These are phyloP conservation scores for Platycercus adscitus DNA, from an alignment of 2,113 vertebrate species.

Conservation along the genomic window DNA sequence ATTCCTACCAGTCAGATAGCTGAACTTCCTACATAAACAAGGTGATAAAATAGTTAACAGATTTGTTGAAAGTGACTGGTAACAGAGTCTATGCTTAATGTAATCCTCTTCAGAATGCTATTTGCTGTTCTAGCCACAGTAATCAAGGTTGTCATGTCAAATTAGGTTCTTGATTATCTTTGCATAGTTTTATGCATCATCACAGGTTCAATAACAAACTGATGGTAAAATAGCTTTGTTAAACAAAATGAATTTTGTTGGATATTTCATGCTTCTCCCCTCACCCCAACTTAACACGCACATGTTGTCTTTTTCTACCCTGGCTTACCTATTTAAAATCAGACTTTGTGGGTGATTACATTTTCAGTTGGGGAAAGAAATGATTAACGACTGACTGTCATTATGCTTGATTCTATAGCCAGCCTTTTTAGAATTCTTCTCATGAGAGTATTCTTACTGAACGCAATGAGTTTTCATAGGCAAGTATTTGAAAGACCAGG, in stretches of 20 bases:
- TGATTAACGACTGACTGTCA: background rate
- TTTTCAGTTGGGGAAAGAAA: background rate
- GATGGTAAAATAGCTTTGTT: conserved; percentile 65
- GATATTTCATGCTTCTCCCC: conserved; percentile 6
- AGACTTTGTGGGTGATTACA: background rate
- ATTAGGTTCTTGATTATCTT: conserved; percentile 65
- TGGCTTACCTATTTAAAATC: conserved; percentile 42
- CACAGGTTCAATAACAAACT: conserved; percentile 62
- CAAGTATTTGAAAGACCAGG: background rate
- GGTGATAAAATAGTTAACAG: conserved; percentile 21
- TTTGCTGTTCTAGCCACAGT: conserved; percentile 24
- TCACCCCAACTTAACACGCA: background rate
- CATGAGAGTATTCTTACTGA: background rate
- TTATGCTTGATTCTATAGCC: background rate
- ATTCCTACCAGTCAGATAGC: background rate
- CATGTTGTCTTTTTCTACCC: background rate
- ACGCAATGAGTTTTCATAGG: background rate
- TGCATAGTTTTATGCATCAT: conserved; percentile 51
- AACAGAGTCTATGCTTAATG: conserved; percentile 58
- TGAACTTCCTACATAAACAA: conserved; percentile 40
- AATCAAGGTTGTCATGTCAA: conserved; percentile 60
- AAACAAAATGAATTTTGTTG: conserved; percentile 37
- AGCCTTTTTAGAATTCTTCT: background rate
- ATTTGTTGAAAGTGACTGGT: conserved; percentile 45
- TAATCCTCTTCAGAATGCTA: conserved; percentile 57